Evolutionary conservation across 2,888 invertebrate genomes (phyloP).

Genomic region (Phengaris arion): DNA sequence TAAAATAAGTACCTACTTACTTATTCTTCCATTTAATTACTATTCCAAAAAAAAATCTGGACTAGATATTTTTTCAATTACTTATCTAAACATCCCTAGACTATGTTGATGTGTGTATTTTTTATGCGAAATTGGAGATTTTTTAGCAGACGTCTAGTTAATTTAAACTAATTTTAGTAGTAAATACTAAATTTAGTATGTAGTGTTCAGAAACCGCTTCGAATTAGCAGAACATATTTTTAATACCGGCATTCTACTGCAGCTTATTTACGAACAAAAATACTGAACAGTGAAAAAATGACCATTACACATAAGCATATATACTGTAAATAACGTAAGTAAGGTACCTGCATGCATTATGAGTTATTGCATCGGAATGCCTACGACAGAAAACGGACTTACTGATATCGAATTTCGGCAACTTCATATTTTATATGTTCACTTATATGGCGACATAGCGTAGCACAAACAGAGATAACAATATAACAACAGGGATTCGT

Average conservation of each 20-base stretch:
- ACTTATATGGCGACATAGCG: constrained; percentile 44
- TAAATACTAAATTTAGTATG: too few species aligned
- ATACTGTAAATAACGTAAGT: neutral
- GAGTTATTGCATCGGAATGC: constrained; percentile 1
- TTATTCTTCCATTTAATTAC: too few species aligned
- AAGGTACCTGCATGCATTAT: neutral
- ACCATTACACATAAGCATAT: neutral
- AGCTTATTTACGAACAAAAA: neutral
- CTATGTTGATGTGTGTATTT: too few species aligned
- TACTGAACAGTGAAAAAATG: neutral
- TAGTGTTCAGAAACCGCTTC: too few species aligned
- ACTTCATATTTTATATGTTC: constrained; percentile 57
- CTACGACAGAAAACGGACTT: constrained; percentile 44
- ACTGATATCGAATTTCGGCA: constrained; percentile 65
- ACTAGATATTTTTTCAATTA: too few species aligned
- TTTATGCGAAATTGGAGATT: too few species aligned
- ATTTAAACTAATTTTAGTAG: too few species aligned
- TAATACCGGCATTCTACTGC: neutral
- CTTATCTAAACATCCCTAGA: too few species aligned
- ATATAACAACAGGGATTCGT: constrained; percentile 41
- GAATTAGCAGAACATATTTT: too few species aligned
- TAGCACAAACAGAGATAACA: constrained; percentile 42
- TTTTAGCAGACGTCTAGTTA: too few species aligned
- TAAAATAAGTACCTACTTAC: too few species aligned
- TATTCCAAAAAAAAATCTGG: too few species aligned